These are phyloP conservation scores for Stomatorhinus ivindoensis DNA, from an alignment of 2,113 vertebrate genomes.

Conservation along the genomic window DNA sequence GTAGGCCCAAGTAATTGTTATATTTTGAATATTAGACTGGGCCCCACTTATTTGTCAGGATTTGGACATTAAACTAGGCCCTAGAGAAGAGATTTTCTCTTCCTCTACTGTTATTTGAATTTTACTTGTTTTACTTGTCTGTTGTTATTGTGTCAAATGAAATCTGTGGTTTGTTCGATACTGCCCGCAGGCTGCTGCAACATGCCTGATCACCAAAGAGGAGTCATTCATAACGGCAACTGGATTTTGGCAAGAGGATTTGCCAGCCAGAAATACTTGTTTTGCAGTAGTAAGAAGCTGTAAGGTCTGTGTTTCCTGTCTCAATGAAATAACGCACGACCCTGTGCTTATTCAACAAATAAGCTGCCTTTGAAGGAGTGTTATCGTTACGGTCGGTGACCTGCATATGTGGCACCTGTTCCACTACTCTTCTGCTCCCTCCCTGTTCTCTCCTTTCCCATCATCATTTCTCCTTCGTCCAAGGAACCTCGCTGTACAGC, in stretches of 20 bases:
- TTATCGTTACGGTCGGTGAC: not conserved
- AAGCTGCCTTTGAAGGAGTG: not conserved
- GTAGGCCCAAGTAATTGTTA: not conserved
- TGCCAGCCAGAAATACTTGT: not conserved
- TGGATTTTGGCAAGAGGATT: not conserved
- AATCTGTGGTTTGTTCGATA: not conserved
- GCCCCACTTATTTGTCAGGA: not conserved
- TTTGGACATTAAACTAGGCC: not conserved
- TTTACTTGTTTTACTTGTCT: not conserved
- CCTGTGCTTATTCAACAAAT: not conserved
- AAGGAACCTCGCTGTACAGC: not conserved
- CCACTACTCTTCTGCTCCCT: not conserved
- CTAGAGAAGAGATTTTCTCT: not conserved
- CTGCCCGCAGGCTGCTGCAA: not conserved
- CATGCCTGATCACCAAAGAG: not conserved
- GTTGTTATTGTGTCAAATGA: not conserved
- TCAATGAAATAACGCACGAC: no score
- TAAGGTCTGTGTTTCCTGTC: not conserved
- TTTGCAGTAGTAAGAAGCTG: not conserved
- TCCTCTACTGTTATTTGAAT: not conserved
- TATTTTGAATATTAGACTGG: not conserved
- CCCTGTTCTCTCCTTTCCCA: not conserved
- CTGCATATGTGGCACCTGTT: not conserved
- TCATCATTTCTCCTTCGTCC: not conserved
- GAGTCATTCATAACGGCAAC: not conserved